Percentiles rank a stretch among this genome's conserved stretches.
These are phyloP conservation scores for Eupithecia vulgata DNA, from an alignment of 2,888 invertebrate genomes.

Conservation along the genomic window DNA sequence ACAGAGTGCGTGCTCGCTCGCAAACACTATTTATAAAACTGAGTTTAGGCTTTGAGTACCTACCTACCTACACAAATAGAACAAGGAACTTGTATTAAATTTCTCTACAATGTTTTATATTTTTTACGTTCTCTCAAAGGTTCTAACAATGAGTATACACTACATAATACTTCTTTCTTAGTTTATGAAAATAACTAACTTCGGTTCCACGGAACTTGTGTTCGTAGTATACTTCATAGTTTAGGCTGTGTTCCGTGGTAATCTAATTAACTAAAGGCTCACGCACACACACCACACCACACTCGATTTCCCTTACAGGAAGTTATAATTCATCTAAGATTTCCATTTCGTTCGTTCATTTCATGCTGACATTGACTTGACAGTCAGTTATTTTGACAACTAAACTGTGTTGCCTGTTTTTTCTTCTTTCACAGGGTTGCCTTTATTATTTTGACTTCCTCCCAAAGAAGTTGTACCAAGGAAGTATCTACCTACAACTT, in stretches of 20 bases:
- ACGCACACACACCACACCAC: too few relatives aligned
- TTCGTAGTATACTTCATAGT: too few relatives aligned
- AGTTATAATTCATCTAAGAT: too few relatives aligned
- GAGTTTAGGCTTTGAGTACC: slow-evolving; percentile 29
- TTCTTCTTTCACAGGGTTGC: background rate
- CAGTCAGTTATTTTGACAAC: background rate
- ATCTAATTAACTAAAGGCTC: too few relatives aligned
- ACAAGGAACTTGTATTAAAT: slow-evolving; percentile 21
- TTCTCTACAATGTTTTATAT: background rate
- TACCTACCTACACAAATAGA: slow-evolving; percentile 38
- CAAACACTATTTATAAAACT: slow-evolving; percentile 52
- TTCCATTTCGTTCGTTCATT: background rate
- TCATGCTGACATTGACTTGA: background rate
- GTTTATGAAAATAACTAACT: too few relatives aligned
- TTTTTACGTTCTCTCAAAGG: background rate
- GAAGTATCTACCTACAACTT: too few relatives aligned
- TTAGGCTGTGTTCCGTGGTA: too few relatives aligned
- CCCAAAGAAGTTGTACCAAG: too few relatives aligned
- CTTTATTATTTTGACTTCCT: background rate
- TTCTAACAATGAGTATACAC: too few relatives aligned
- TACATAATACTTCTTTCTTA: too few relatives aligned
- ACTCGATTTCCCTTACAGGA: too few relatives aligned
- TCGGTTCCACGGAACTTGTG: too few relatives aligned
- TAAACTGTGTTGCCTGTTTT: background rate
- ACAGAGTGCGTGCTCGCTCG: slow-evolving; percentile 34